Evolutionary conservation across 2,113 vertebrate species (phyloP).

Genomic region (Canis aureus): DNA sequence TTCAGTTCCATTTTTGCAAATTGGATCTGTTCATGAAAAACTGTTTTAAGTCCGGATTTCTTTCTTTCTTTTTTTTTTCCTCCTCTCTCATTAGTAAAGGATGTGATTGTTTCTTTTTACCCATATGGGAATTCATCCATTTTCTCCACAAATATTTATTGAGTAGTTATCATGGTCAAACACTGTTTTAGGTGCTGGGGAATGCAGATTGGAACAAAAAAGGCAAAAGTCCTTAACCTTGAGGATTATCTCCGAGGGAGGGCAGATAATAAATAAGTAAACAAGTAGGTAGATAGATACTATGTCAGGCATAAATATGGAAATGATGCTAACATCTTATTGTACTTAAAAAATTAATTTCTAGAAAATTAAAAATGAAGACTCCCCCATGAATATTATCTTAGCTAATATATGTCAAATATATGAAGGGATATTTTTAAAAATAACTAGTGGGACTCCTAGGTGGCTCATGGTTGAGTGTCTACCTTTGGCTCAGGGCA

Average conservation of each 20-base stretch:
- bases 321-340: background rate
- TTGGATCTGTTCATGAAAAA: slow-evolving; percentile 55
- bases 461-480: too few species aligned
- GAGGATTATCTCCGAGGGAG: background rate
- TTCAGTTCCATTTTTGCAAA: slow-evolving; percentile 66
- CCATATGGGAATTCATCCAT: background rate
- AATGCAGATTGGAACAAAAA: background rate
- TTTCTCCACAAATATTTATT: slow-evolving; percentile 7
- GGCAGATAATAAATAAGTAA: background rate
- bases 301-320: background rate
- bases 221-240: background rate
- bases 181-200: background rate
- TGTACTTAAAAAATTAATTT: background rate
- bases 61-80: background rate
- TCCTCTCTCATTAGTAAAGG: slow-evolving; percentile 25
- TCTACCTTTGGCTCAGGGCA: too few species aligned
- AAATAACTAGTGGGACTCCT: too few species aligned
- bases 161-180: background rate
- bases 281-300: background rate
- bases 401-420: background rate
- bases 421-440: background rate
- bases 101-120: slow-evolving; percentile 48
- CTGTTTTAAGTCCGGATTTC: slow-evolving; percentile 19
- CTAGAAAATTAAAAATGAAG: slow-evolving; percentile 27
- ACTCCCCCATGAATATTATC: background rate